Conservation (phyloP, 2,888 invertebrate genomes). For the Empis stercorea region DNA sequence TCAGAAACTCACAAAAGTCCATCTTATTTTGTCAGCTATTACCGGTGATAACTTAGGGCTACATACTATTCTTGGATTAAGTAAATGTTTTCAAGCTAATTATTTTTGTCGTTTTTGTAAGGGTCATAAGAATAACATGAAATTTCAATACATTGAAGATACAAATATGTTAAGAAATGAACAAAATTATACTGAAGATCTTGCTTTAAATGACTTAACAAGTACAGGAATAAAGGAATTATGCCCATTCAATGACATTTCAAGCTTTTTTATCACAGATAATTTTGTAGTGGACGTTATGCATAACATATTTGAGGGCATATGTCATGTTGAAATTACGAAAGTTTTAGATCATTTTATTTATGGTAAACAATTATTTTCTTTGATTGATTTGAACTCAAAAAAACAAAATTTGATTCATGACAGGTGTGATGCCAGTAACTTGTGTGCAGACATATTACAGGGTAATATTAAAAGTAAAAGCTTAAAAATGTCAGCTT, state of each 20-base stretch:
- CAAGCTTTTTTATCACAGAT: conserved; percentile 10
- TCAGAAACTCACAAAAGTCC: background rate
- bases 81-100: conserved; percentile 11
- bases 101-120: conserved; percentile 4
- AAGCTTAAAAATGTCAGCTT: background rate
- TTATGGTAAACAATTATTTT: conserved; percentile 2
- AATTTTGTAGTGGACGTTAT: conserved; percentile 13
- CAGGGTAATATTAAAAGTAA: background rate
- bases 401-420: conserved; percentile 1
- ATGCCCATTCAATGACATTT: conserved; percentile 9
- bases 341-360: conserved; percentile 9
- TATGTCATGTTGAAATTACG: conserved; percentile 8
- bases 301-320: conserved; percentile 15
- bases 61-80: conserved; percentile 12
- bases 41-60: too few relatives aligned
- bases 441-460: background rate
- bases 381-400: background rate
- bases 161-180: conserved; percentile 4
- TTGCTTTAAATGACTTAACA: background rate
- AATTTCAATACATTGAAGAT: conserved; percentile 1
- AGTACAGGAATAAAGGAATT: conserved; percentile 11
- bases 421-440: background rate
- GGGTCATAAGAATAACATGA: conserved; percentile 9
- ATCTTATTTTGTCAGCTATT: too few relatives aligned
- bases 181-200: conserved; percentile 1